Conservation (phyloP, 1,140 invertebrate genomes). For the Dufourea novaeangliae region DNA sequence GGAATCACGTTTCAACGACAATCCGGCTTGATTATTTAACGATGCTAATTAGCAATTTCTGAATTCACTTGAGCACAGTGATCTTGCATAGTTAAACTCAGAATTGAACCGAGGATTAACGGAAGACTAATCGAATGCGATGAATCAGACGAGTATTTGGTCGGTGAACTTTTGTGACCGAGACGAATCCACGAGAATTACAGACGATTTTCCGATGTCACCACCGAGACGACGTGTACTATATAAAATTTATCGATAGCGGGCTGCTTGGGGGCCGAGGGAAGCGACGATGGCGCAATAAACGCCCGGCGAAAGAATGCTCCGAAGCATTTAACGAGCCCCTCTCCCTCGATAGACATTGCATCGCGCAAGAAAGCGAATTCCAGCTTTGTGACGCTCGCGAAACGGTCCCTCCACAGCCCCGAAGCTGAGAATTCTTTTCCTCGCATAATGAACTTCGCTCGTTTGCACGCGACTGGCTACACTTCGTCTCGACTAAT, state of each 20-base stretch:
- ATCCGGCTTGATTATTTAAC: too few species aligned
- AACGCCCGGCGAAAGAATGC: constrained; percentile 24
- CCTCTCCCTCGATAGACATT: neutral
- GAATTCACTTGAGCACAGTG: too few species aligned
- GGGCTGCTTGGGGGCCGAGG: neutral
- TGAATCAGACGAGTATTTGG: neutral
- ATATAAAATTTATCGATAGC: neutral
- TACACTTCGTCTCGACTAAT: constrained; percentile 34
- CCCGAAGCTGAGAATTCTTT: constrained; percentile 37
- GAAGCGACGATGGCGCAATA: neutral
- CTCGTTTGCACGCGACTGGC: constrained; percentile 52
- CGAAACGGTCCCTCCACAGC: neutral
- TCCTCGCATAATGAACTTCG: constrained; percentile 31
- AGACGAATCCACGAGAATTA: neutral
- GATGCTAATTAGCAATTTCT: too few species aligned
- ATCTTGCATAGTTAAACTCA: too few species aligned
- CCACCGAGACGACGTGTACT: neutral
- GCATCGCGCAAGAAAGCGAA: neutral
- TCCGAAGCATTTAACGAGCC: constrained; percentile 3
- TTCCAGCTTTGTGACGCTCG: constrained; percentile 13
- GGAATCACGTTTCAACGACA: too few species aligned
- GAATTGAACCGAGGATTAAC: neutral
- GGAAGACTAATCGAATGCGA: neutral
- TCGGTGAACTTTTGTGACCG: neutral
- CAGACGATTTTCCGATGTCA: constrained; percentile 7